Base-by-base conservation (phyloP, 2,888 invertebrate genomes). In the Hoplodrina ambigua region DNA sequence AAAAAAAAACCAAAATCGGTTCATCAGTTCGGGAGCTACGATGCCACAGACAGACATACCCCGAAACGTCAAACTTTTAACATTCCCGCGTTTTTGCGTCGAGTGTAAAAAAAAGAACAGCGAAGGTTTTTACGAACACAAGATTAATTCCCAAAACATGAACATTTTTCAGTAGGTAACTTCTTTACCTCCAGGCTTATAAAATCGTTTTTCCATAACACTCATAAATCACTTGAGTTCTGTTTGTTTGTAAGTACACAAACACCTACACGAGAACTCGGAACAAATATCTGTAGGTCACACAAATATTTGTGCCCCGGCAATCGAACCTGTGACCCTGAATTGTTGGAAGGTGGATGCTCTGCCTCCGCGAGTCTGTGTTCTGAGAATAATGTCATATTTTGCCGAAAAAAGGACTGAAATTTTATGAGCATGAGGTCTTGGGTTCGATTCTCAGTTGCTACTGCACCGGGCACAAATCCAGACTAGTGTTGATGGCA, bases 321-420 rank as follows among this genome's bases (percentile, higher is more conserved):
- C n/a, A 58, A 55, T 57, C 63, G 66, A 79, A 75, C 60, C 25
- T 55, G 58, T 49, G 78, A 55, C 80, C 80, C 46, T 79, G 79
- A 64, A 11, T 15, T 17, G 11, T 7, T 30, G 3, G 19, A 30
- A 56, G 72, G 46, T 53, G 13, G 46, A 25, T 67, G 53, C 11
- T 57, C 37, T 33, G 20, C 11, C 49, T n/a, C 20, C 17, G 30
- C 25, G 54, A 30, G 10, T 17, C 17, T 5, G 7, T 2, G 7
- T 54, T 41, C 25, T 11, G 17, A 46, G 5, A 17, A 46, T 46
- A 46, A n/a, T 17, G 1, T 46, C 15, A 17, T 46, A 15, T 15
- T 44, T 15, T 15, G 2, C 13, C 44, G 15, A 44, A 15, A 15
- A 44, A 15, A 44, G 44, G 15, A 44, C 15, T 46, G 15, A 17